Base-by-base conservation (phyloP, 2,113 vertebrate species). In the Benitochromis conjunctus region DNA sequence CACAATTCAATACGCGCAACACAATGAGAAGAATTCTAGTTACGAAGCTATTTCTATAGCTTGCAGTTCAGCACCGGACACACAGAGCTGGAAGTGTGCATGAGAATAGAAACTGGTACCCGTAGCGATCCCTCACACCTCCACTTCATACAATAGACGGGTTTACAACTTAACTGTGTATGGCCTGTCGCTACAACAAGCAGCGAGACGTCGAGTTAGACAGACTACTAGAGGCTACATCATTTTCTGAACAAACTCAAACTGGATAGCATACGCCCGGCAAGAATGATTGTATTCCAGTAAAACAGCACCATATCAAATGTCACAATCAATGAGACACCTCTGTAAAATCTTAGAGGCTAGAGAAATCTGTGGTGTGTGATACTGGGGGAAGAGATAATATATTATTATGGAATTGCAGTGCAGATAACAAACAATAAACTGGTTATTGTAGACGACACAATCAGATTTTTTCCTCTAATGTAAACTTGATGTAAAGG, bases 11-110 rank as follows among this genome's bases (percentile, higher is more conserved):
- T 86, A 84, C 66, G 16, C 43, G 66, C 46, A 31, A 85, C 57
- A 89, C 91, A 92, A 92, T 87, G 86, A 82, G 43, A 94, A 53
- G 79, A 89, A 92, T 90, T 92, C 80, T 31, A 91, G 77, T 82
- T 79, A 92, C 89, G 80, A 87, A 91, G 86, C 90, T 13, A 83
- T 80, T 62, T 83, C 69, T 84, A 79, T 88, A 81, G 85, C 84
- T 91, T 41, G 8, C 77, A 78, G 71, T 29, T 71, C 58, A 79
- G 85, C 62, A 90, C 84, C 13, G 34, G 82, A 43, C 21, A 21
- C 79, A 54, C 54, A 51, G 79, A 66, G 36, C 56, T 62, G 36
- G 57, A 66, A 9, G 36, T 19, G 36, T 56, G n/a, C 34, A 9
- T 19, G 62, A 83, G 78, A 62, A 71, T 51, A 46, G 16, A 48